phyloP scores from a whole-genome alignment of 2,888 invertebrate genomes.

The Micoletzkya japonica region DNA sequence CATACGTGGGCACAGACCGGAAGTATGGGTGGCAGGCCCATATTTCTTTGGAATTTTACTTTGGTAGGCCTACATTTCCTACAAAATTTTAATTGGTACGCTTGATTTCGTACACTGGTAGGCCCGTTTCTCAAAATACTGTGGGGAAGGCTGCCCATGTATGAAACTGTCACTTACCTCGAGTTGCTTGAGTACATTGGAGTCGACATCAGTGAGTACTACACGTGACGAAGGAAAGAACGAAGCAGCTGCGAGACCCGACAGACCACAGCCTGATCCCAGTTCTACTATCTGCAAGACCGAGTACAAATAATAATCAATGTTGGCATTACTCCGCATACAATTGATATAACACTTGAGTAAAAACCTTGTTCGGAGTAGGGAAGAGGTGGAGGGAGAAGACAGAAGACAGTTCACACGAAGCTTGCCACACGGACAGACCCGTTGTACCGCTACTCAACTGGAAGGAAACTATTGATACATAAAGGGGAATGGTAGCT shows the following conservation, averaged over 20 bases:
- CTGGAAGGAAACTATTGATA: constrained; percentile 31
- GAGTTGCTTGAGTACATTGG: constrained; percentile 16
- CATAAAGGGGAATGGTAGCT: background rate
- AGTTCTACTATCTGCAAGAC: constrained; percentile 10
- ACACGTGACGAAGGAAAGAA: constrained; percentile 11
- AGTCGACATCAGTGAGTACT: constrained; percentile 9
- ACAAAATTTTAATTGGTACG: too few relatives aligned
- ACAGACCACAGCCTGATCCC: constrained; percentile 18
- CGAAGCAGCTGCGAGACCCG: constrained; percentile 14
- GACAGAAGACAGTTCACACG: constrained; percentile 3
- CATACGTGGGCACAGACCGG: too few relatives aligned
- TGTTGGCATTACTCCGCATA: background rate
- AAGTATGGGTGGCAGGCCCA: too few relatives aligned
- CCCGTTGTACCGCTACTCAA: constrained; percentile 57
- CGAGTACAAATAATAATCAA: too few relatives aligned
- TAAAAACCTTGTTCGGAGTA: constrained; percentile 12
- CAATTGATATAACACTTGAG: too few relatives aligned
- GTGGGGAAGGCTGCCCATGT: too few relatives aligned
- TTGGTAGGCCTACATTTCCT: too few relatives aligned
- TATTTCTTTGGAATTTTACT: too few relatives aligned
- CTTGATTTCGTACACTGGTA: too few relatives aligned
- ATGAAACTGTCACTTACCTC: background rate
- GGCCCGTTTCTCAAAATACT: too few relatives aligned
- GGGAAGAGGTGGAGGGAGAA: background rate
- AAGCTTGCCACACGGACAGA: constrained; percentile 49